Percentiles rank a stretch among this genome's conserved stretches.
phyloP scores from a whole-genome alignment of 1,140 invertebrate genomes.

The Argopecten irradians region DNA sequence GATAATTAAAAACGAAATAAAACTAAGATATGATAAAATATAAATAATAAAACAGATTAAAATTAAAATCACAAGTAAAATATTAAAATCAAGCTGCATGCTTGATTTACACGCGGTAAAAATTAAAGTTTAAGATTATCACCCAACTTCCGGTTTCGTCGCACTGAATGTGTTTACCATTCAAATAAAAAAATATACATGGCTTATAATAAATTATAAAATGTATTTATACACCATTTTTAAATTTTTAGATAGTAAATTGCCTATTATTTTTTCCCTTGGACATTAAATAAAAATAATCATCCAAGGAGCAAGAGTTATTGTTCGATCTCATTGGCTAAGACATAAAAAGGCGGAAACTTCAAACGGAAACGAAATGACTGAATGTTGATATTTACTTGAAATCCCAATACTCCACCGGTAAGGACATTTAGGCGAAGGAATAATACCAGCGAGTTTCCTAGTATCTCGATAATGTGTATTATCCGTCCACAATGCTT shows the following conservation, averaged over 20 bases:
- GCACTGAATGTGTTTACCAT: not conserved
- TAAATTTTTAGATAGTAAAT: too few species aligned
- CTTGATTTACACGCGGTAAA: constrained; percentile 15
- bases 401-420: too few species aligned
- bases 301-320: not conserved
- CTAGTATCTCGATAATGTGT: too few species aligned
- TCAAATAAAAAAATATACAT: not conserved
- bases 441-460: too few species aligned
- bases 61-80: constrained; percentile 18
- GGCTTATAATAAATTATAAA: not conserved
- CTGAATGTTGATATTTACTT: not conserved
- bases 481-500: too few species aligned
- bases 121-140: not conserved
- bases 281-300: not conserved
- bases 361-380: not conserved
- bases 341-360: not conserved
- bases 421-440: not conserved
- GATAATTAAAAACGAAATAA: not conserved
- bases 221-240: too few species aligned
- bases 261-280: not conserved
- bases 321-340: not conserved
- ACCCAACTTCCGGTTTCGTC: not conserved
- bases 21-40: not conserved
- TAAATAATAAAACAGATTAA: not conserved
- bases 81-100: not conserved